Conservation (phyloP, 2,888 invertebrate genomes). For the Notodonta ziczac region DNA sequence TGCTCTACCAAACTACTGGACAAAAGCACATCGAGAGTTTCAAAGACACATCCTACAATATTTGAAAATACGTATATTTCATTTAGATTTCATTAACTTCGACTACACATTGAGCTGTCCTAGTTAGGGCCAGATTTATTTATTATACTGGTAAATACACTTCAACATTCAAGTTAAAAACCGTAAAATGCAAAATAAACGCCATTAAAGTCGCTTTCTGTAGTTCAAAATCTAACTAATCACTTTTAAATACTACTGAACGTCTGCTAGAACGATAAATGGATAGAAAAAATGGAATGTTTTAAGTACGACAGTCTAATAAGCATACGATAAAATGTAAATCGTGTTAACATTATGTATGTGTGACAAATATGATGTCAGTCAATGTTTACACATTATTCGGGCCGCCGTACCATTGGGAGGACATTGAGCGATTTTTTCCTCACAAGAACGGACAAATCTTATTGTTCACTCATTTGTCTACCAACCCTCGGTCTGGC, state of each 20-base stretch:
- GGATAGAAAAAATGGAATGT: constrained; percentile 79
- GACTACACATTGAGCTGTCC: constrained; percentile 81
- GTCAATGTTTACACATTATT: constrained; percentile 69
- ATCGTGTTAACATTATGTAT: constrained; percentile 52
- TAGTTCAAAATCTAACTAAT: constrained; percentile 70
- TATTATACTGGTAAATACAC: constrained; percentile 57
- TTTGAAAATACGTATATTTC: constrained; percentile 70
- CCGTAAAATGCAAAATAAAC: constrained; percentile 69
- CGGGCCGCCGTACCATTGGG: constrained; percentile 49
- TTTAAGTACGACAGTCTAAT: constrained; percentile 80
- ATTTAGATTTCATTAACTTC: constrained; percentile 58
- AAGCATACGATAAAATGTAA: constrained; percentile 63
- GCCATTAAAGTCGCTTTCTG: constrained; percentile 54
- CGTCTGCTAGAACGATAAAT: constrained; percentile 63
- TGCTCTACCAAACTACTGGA: constrained; percentile 75
- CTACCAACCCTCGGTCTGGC: constrained; percentile 41
- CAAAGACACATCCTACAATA: constrained; percentile 80
- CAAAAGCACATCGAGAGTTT: constrained; percentile 82
- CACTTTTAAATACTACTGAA: constrained; percentile 58
- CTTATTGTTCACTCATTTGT: no score
- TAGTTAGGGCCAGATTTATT: constrained; percentile 70
- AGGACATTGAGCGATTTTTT: constrained; percentile 8
- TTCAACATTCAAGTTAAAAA: constrained; percentile 54
- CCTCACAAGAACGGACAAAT: no score
- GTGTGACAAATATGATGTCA: constrained; percentile 72